Conservation (phyloP, 2,797 vertebrate species). For the Peromyscus nudipes region DNA sequence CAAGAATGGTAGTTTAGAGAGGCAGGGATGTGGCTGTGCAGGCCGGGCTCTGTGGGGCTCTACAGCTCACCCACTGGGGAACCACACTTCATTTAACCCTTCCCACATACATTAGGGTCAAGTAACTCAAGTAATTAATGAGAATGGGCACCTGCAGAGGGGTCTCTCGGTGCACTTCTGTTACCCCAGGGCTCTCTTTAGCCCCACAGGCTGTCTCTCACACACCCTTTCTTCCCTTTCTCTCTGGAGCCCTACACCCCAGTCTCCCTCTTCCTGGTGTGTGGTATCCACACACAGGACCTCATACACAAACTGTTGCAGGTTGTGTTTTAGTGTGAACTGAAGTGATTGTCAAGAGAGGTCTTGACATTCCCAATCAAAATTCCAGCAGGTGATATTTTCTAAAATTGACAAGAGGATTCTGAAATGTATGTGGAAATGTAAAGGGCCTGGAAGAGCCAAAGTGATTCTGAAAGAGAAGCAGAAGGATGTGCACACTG, state of each 20-base stretch:
- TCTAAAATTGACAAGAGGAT: conserved; percentile 41
- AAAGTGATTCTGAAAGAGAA: neutral
- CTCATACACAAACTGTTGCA: neutral
- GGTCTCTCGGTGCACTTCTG: accelerated
- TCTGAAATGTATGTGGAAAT: conserved; percentile 14
- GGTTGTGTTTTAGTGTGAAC: neutral
- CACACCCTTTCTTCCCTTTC: accelerated
- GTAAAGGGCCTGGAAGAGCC: neutral
- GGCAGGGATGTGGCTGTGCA: accelerated
- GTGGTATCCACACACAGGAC: accelerated
- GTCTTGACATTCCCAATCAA: conserved; percentile 16
- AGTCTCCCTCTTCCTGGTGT: accelerated
- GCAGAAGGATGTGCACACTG: accelerated
- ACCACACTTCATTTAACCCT: accelerated
- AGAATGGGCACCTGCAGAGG: neutral
- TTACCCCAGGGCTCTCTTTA: accelerated
- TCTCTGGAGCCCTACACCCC: neutral
- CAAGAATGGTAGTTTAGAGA: neutral
- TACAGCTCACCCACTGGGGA: neutral
- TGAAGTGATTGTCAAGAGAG: neutral
- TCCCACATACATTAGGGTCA: accelerated
- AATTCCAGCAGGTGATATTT: conserved; percentile 44
- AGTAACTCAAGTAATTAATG: accelerated
- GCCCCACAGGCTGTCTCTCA: accelerated
- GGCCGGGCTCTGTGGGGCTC: neutral